Conservation (phyloP, 2,113 vertebrate species). For the Proteles cristata region DNA sequence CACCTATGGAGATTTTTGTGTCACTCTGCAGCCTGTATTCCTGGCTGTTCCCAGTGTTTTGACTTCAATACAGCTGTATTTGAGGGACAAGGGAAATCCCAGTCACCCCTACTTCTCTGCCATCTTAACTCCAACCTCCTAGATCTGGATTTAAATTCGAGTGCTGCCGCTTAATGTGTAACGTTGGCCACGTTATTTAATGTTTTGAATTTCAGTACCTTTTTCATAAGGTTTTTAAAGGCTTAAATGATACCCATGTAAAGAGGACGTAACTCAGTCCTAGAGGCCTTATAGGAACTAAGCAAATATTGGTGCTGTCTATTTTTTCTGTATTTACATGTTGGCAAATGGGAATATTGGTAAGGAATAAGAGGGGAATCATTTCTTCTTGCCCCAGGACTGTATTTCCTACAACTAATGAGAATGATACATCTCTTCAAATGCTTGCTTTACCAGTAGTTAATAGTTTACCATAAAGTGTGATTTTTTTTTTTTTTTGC, state of each 20-base stretch:
- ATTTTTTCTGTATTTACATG: neutral
- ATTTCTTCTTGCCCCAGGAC: neutral
- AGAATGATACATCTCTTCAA: neutral
- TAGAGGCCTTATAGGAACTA: neutral
- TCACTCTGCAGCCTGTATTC: no score
- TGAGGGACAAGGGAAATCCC: no score
- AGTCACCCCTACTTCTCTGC: no score
- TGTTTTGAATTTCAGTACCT: neutral
- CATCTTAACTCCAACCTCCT: no score
- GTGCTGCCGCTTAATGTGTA: neutral
- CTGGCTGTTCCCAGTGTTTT: no score
- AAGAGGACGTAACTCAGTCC: neutral
- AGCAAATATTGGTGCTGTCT: neutral
- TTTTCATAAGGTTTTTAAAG: conserved; percentile 2
- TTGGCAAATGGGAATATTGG: neutral
- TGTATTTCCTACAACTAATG: neutral
- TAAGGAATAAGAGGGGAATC: neutral
- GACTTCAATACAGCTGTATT: no score
- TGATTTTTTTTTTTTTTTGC: neutral
- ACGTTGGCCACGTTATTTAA: neutral
- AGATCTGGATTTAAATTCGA: neutral
- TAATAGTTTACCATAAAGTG: neutral
- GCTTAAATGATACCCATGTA: neutral
- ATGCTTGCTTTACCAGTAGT: neutral
- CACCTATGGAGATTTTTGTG: no score